Evolutionary conservation across 2,113 vertebrate species (phyloP).

Genomic region (Hemicordylus capensis): DNA sequence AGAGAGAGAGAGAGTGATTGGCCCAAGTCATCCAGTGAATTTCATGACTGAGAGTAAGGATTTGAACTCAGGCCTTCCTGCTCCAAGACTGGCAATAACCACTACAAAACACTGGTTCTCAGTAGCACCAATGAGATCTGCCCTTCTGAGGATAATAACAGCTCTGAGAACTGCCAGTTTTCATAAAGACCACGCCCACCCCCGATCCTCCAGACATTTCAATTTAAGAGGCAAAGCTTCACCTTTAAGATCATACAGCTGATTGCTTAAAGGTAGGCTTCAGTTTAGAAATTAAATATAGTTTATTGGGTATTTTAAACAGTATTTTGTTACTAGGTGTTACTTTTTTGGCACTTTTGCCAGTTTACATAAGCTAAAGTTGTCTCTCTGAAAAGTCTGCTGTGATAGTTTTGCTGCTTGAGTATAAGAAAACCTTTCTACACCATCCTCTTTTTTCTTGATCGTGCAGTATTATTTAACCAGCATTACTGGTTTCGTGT

Average conservation of each 20-base stretch:
- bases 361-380: neutral
- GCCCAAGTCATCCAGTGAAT: too few species aligned
- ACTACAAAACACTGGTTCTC: too few species aligned
- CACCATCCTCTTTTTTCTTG: neutral
- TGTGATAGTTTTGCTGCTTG: neutral
- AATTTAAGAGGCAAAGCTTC: too few species aligned
- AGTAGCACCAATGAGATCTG: too few species aligned
- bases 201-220: too few species aligned
- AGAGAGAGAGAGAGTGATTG: too few species aligned
- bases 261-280: neutral
- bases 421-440: neutral
- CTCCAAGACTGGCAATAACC: too few species aligned
- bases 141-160: too few species aligned
- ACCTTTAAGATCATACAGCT: neutral
- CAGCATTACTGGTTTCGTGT: neutral
- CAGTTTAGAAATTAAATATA: neutral
- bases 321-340: neutral
- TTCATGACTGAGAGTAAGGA: too few species aligned
- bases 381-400: slow-evolving; percentile 3
- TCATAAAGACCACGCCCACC: too few species aligned
- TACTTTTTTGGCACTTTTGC: neutral
- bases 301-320: rapidly evolving
- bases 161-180: too few species aligned
- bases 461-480: slow-evolving; percentile 1
- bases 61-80: too few species aligned